Evolutionary conservation across 2,888 invertebrate genomes (phyloP), one percentile per base, ranked within the genome.

Genomic region (Elgonia sp.): DNA sequence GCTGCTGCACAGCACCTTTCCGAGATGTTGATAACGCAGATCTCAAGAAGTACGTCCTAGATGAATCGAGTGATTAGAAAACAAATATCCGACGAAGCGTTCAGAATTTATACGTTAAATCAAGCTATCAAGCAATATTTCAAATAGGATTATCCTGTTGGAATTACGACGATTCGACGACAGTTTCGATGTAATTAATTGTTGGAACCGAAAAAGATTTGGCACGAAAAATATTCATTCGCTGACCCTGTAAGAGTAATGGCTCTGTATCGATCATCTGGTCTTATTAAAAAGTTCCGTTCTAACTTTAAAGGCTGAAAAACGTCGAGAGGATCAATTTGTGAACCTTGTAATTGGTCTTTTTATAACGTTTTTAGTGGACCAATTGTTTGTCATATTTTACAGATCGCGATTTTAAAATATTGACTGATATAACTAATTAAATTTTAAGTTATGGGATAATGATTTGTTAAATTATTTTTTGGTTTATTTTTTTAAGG

Each of bases 1-100:
- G 69, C 60, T 60, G 46, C n/a, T 14, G 46, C 60, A 20, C 21
- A 39, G 57, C 55, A 21, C 16, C 55, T 50, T 65, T 12, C 16
- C 14, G 7, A 79, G 77, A 67, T 40, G 77, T 55, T 65, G 79
- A 69, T 79, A 69, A 79, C 46, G 60, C 67, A 69, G 69, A 69
- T 57, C 60, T 79, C 7, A n/a, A 79, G 80, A 0, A 50, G 67
- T n/a, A 50, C 9, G 57, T n/a, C n/a, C n/a, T n/a, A 75, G 50
- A 75, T 50, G 75, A n/a, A 18, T 67, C 29, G 37, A 77, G 39
- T 12, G 65, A 67, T 77, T 50, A 63, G 57, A 67, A 80, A 80
- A 69, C 63, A 80, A 57, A 67, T 57, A 21, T 50, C 60, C 37
- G 21, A 10, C n/a, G 69, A 50, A 20, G 42, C 2, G 18, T 2